These are phyloP conservation scores for Apis mellifera DNA, from an alignment of 1,140 invertebrate species.

Conservation along the genomic window Amel_HAv3.1 CM009943.2:7021501-7022000, in stretches of 20 bases:
- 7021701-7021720: no score
- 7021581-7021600: not conserved
- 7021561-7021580: slow-evolving; percentile 15
- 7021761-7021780: no score
- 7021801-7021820: no score
- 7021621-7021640: not conserved
- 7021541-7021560: slow-evolving; percentile 15
- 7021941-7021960: slow-evolving; percentile 59
- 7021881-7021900: no score
- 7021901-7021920: not conserved
- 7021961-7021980: slow-evolving; percentile 57
- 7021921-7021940: not conserved
- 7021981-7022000: slow-evolving; percentile 66
- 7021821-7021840: no score
- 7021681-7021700: not conserved
- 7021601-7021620: not conserved
- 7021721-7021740: no score
- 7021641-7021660: not conserved
- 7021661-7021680: not conserved
- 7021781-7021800: no score
- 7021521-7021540: slow-evolving; percentile 31
- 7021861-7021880: no score
- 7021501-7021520: slow-evolving; percentile 15
- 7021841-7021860: no score
- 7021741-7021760: no score